Conservation (phyloP, 2,797 vertebrate species). For the Kryptopterus vitreolus region DNA sequence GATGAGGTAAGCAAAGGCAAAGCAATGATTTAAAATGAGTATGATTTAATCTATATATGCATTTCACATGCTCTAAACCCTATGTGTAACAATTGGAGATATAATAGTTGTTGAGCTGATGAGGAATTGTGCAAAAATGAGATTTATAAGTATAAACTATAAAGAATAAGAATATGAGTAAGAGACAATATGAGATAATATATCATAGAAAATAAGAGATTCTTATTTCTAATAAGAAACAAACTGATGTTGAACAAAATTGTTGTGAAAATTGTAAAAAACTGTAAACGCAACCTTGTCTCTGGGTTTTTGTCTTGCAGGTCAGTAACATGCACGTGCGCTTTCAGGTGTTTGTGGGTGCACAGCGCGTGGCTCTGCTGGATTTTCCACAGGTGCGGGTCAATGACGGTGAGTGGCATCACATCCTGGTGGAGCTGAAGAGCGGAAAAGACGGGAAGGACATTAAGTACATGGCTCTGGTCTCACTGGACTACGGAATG, state of each 20-base stretch:
- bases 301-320: constrained; percentile 61
- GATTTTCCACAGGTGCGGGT: constrained; percentile 73
- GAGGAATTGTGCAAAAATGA: too few species aligned
- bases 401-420: constrained; percentile 84
- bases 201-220: too few species aligned
- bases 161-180: too few species aligned
- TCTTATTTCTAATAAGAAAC: not conserved
- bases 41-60: too few species aligned
- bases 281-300: not conserved
- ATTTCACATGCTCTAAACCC: too few species aligned
- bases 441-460: constrained; percentile 87
- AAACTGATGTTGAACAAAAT: not conserved
- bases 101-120: too few species aligned
- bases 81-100: too few species aligned
- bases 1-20: too few species aligned
- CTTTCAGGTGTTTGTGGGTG: constrained; percentile 80
- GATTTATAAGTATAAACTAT: too few species aligned
- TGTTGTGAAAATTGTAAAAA: not conserved
- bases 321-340: constrained; percentile 73
- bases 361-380: constrained; percentile 70
- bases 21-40: too few species aligned
- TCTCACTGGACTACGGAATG: constrained; percentile 85
- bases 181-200: too few species aligned
- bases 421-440: constrained; percentile 81
- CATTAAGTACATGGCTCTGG: constrained; percentile 81